A percentile compares a stretch with the other conserved stretches of the same genome.
These are phyloP conservation scores for Laothoe populi DNA, from an alignment of 2,888 invertebrate genomes.

Conservation along the genomic window DNA sequence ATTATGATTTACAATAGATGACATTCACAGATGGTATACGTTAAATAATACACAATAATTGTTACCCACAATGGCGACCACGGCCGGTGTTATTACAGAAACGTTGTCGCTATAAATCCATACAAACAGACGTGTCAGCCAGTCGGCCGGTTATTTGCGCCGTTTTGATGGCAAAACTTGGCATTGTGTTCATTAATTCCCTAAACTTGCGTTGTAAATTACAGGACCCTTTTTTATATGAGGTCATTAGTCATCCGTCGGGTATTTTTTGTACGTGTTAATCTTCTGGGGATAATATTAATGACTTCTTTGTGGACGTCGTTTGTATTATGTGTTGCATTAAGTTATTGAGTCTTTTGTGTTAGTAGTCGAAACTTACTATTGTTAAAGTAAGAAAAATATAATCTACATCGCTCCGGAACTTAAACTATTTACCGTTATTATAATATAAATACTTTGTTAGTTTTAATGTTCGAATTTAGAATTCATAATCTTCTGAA, in stretches of 20 bases:
- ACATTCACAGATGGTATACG: constrained; percentile 9
- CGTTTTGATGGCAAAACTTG: constrained; percentile 17
- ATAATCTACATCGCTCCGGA: too few species aligned
- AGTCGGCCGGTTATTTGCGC: constrained; percentile 27
- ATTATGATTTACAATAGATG: neutral
- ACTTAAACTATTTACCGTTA: too few species aligned
- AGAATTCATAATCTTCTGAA: too few species aligned
- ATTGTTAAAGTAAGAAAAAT: neutral
- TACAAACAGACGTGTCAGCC: constrained; percentile 45
- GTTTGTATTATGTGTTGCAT: neutral
- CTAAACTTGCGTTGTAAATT: constrained; percentile 22
- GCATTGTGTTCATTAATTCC: constrained; percentile 22
- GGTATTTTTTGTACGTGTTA: constrained; percentile 15
- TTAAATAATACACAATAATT: neutral
- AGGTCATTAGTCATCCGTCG: constrained; percentile 1
- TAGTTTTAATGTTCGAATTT: too few species aligned
- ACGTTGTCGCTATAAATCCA: constrained; percentile 58
- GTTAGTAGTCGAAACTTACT: neutral
- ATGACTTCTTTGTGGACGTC: constrained; percentile 16
- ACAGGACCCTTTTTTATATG: constrained; percentile 16
- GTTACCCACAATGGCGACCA: constrained; percentile 3
- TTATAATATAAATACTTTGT: too few species aligned
- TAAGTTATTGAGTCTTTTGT: neutral
- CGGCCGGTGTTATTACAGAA: constrained; percentile 10
- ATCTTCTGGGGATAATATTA: constrained; percentile 5